Evolutionary conservation across 2,113 vertebrate species (phyloP).

Genomic region (Enhydra lutris): DNA sequence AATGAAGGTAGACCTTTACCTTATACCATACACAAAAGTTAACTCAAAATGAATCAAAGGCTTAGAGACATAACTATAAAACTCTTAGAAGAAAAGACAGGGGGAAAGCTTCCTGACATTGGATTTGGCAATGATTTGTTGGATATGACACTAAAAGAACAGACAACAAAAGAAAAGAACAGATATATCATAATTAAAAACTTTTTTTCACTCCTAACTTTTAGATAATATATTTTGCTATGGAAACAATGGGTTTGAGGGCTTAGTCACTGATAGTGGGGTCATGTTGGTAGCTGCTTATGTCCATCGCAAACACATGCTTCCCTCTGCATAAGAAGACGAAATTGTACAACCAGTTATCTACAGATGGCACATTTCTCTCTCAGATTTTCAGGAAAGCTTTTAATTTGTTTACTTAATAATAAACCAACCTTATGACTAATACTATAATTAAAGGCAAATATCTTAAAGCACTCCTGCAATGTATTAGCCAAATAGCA

Average conservation of each 20-base stretch:
- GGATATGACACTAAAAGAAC: neutral
- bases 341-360: neutral
- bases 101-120: neutral
- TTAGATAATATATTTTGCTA: neutral
- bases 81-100: neutral
- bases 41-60: neutral
- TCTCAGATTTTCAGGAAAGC: neutral
- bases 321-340: neutral
- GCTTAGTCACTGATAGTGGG: neutral
- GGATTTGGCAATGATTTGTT: neutral
- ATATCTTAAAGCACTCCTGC: neutral
- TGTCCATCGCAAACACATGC: neutral
- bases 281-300: neutral
- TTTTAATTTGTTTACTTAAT: neutral
- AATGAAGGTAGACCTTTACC: neutral
- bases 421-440: neutral
- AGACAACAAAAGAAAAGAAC: neutral
- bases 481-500: neutral
- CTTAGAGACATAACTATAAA: neutral
- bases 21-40: neutral
- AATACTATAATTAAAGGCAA: neutral
- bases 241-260: neutral
- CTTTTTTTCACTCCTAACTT: neutral
- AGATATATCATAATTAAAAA: neutral
- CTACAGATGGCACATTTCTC: neutral